phyloP scores from a whole-genome alignment of 2,113 vertebrate species.

The Euleptes europaea region DNA sequence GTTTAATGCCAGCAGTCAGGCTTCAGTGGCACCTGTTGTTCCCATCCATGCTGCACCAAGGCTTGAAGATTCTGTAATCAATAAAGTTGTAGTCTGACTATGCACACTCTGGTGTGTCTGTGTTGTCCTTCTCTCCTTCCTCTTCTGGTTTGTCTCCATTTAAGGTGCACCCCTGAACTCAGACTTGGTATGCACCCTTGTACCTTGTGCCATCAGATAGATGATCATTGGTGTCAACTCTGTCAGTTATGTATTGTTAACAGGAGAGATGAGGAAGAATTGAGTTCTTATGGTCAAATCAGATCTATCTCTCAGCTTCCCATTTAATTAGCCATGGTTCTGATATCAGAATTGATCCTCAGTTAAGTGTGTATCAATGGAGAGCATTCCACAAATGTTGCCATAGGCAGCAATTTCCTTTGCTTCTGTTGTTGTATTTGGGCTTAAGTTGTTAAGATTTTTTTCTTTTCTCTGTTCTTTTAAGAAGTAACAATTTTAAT shows the following conservation, averaged over 20 bases:
- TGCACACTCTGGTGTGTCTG: no score
- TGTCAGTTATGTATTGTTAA: background rate
- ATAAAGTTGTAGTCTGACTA: no score
- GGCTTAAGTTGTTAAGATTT: background rate
- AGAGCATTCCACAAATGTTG: background rate
- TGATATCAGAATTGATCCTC: background rate
- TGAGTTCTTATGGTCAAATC: background rate
- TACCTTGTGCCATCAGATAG: background rate
- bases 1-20: no score
- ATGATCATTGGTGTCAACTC: background rate
- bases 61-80: no score
- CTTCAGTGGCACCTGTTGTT: no score
- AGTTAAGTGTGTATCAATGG: background rate
- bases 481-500: background rate
- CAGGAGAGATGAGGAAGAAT: background rate
- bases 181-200: background rate
- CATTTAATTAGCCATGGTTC: background rate
- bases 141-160: no score
- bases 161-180: no score
- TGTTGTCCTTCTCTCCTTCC: no score
- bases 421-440: background rate
- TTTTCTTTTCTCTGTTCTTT: background rate
- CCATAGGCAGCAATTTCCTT: background rate
- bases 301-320: background rate
- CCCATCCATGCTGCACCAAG: no score